Percentiles rank a stretch among this genome's conserved stretches.
Conservation (phyloP, 1,140 invertebrate genomes). For the Sipha flava region DNA sequence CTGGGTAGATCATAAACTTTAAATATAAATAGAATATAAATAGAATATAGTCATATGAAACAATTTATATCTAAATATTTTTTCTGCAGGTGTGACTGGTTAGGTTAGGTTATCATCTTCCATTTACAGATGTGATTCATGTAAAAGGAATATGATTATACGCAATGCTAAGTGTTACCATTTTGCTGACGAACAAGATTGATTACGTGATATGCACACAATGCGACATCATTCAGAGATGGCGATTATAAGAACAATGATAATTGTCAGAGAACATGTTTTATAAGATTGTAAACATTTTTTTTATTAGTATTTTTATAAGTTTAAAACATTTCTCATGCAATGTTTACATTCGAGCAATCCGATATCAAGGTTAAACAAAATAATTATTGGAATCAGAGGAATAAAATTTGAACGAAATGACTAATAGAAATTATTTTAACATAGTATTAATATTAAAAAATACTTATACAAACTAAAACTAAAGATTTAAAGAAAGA, state of each 20-base stretch:
- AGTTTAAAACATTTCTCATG: neutral
- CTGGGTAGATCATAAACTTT: no score
- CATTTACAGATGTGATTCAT: neutral
- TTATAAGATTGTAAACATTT: neutral
- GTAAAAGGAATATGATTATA: constrained; percentile 14
- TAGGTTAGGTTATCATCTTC: neutral
- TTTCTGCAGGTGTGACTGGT: constrained; percentile 11
- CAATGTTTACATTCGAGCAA: neutral
- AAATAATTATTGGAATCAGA: no score
- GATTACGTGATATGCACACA: constrained; percentile 22
- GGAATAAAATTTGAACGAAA: no score
- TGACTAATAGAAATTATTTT: no score
- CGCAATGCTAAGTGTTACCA: constrained; percentile 8
- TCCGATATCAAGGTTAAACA: neutral
- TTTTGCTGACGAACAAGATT: constrained; percentile 22
- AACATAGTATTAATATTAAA: no score
- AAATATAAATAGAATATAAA: no score
- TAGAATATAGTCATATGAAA: neutral
- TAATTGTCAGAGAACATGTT: constrained; percentile 6
- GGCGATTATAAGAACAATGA: neutral
- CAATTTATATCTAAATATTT: neutral
- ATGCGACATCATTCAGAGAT: constrained; percentile 23
- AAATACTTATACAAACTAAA: no score
- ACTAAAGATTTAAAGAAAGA: no score
- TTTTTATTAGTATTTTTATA: neutral